Evolutionary conservation across 2,888 invertebrate genomes (phyloP), one percentile per base, ranked within the genome.

Genomic region (Schizotus pectinicornis): DNA sequence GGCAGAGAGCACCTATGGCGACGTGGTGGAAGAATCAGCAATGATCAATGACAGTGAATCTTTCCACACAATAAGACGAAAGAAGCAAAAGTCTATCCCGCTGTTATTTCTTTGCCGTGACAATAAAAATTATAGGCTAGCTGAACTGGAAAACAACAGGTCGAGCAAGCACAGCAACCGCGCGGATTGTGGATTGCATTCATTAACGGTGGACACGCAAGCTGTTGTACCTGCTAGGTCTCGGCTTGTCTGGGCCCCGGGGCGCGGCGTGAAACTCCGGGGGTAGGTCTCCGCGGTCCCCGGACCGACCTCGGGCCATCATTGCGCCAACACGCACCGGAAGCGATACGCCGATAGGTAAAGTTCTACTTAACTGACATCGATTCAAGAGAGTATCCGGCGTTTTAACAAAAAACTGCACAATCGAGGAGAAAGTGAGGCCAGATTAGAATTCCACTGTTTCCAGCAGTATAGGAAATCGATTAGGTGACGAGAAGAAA

Each of bases 61-160:
- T 72, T 70, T 74, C 66, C 68, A 67, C 69, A 74, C 71, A 77
- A 72, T 67, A 74, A 74, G 70, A 73, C 66, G 72, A 71, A 72
- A 70, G 65, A 65, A 67, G 73, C 70, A 70, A 72, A 71, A 73
- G 59, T 80, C 80, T 80, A 81, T 81, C 82, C 81, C 80, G 79
- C 81, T 80, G 82, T 81, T 81, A 81, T 80, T 80, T 79, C 81
- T 80, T 79, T 73, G 72, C 80, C 82, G 83, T 83, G 83, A 83
- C 83, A 83, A 83, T 83, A 83, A 83, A 83, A 83, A 83, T 83
- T 83, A 83, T 83, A 82, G 83, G 80, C 83, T 82, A 82, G 82
- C 81, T 82, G 81, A 81, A 81, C 81, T 82, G 82, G 83, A 83
- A 83, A 83, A 83, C 83, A 83, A 83, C 83, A 81, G 83, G 82